Evolutionary conservation across 2,888 invertebrate genomes (phyloP).

Genomic region (Dryobota labecula): DNA sequence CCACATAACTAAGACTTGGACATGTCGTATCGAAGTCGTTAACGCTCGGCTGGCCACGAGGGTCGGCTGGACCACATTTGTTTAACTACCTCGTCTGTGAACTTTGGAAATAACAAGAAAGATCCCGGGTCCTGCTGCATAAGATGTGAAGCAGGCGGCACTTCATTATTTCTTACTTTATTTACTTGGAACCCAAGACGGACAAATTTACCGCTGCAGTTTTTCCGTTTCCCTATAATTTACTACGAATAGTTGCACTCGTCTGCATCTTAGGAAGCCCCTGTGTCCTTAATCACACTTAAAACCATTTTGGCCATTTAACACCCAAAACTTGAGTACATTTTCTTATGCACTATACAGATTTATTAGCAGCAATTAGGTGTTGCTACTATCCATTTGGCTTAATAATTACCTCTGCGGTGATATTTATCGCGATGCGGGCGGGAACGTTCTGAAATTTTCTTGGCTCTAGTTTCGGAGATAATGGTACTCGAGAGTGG

Average conservation of each 20-base stretch:
- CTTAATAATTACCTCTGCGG: slow-evolving; percentile 68
- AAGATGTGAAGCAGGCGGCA: slow-evolving; percentile 44
- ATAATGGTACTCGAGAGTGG: slow-evolving; percentile 67
- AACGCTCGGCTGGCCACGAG: slow-evolving; percentile 56
- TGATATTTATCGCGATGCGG: slow-evolving; percentile 60
- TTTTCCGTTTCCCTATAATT: slow-evolving; percentile 58
- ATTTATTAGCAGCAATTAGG: slow-evolving; percentile 72
- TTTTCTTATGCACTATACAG: slow-evolving; percentile 63
- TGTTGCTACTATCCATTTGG: slow-evolving; percentile 62
- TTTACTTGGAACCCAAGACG: slow-evolving; percentile 46
- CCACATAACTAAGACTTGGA: slow-evolving; percentile 45
- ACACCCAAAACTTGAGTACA: slow-evolving; percentile 50
- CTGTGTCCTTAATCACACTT: slow-evolving; percentile 50
- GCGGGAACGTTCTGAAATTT: slow-evolving; percentile 60
- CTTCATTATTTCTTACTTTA: slow-evolving; percentile 63
- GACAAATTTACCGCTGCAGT: slow-evolving; percentile 65
- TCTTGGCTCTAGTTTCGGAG: slow-evolving; percentile 67
- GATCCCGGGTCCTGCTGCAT: slow-evolving; percentile 30
- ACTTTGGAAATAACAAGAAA: slow-evolving; percentile 52
- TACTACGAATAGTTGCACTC: slow-evolving; percentile 44
- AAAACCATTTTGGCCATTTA: slow-evolving; percentile 47
- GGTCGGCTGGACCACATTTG: slow-evolving; percentile 59
- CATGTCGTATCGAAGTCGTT: slow-evolving; percentile 58
- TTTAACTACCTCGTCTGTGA: slow-evolving; percentile 58
- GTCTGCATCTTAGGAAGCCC: slow-evolving; percentile 17